phyloP scores from a whole-genome alignment of 2,888 invertebrate species.

The Brachylomia viminalis region DNA sequence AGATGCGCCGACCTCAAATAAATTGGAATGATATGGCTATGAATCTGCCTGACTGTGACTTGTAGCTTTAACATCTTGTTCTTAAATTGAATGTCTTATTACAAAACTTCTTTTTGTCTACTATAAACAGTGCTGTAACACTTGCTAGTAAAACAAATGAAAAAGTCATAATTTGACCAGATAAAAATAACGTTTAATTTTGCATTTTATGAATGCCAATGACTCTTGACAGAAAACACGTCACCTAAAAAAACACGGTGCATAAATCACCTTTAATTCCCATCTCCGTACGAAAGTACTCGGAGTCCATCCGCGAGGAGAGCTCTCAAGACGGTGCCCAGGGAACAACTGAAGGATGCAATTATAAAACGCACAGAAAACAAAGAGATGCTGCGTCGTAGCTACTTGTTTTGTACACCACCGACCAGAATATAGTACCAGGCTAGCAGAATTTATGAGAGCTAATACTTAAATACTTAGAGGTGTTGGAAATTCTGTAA shows the following conservation, averaged over 20 bases:
- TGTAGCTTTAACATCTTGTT: neutral
- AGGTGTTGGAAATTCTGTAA: conserved; percentile 56
- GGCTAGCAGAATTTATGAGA: conserved; percentile 59
- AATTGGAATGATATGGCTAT: too few relatives aligned
- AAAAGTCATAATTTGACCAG: neutral
- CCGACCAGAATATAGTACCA: conserved; percentile 52
- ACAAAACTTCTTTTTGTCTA: neutral
- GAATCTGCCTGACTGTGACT: neutral
- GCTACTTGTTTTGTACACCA: conserved; percentile 49
- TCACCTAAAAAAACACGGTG: neutral
- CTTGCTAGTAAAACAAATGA: neutral
- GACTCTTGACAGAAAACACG: neutral
- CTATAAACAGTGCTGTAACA: neutral
- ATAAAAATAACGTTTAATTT: neutral
- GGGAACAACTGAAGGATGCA: conserved; percentile 66
- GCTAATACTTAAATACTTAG: conserved; percentile 57
- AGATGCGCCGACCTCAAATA: too few relatives aligned
- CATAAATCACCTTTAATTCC: conserved; percentile 31
- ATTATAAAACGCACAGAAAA: conserved; percentile 64
- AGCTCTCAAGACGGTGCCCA: conserved; percentile 49
- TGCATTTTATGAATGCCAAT: neutral
- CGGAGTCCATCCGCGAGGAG: conserved; percentile 46
- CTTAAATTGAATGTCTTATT: too few relatives aligned
- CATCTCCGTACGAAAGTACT: conserved; percentile 33
- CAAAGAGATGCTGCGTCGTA: conserved; percentile 58